Base-by-base conservation (phyloP, 2,797 vertebrate genomes). In the Diplodus sargus region DNA sequence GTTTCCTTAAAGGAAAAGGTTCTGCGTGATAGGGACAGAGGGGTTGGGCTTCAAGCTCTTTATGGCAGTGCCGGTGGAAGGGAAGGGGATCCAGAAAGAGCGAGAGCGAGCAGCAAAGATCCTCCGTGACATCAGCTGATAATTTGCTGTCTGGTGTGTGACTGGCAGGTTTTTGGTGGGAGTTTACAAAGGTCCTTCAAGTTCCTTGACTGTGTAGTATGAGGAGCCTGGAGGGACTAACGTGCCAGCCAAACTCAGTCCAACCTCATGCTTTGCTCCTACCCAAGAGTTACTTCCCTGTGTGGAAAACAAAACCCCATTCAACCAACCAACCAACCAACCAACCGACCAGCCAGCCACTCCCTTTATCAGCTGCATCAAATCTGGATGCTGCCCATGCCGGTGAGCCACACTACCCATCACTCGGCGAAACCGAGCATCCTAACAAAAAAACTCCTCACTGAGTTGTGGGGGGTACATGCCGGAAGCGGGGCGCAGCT, bases 1-100 rank as follows among this genome's bases (percentile, higher is more conserved):
- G 83, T 53, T 74, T 85, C 90, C 86, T 83, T 90, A 92, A 93
- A 93, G 91, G 90, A 92, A 91, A 84, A 42, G 78, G 14, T 62
- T 75, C 34, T 61, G 65, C 30, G 4, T 70, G 64, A 73, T 56
- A 63, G 52, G 74, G 69, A 48, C 20, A 43, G 15, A 39, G 53
- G 53, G 56, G 64, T 57, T 80, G 67, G 81, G 82, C 62, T 82
- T 85, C 82, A 91, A 86, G 88, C 90, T 87, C 51, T 85, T 87
- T 47, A 52, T 76, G 60, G 79, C 64, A 72, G 78, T 76, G 81
- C 72, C 45, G 43, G 42, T 65, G 43, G 17, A 43, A 59, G 17
- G 57, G 59, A 10, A 48, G 34, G 66, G 76, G 34, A 42, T 78
- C 56, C 70, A 63, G 49, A 68, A 61, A 70, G 73, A 70, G 63